Conservation (phyloP, 2,888 invertebrate genomes). For the Heliconius erato region DNA sequence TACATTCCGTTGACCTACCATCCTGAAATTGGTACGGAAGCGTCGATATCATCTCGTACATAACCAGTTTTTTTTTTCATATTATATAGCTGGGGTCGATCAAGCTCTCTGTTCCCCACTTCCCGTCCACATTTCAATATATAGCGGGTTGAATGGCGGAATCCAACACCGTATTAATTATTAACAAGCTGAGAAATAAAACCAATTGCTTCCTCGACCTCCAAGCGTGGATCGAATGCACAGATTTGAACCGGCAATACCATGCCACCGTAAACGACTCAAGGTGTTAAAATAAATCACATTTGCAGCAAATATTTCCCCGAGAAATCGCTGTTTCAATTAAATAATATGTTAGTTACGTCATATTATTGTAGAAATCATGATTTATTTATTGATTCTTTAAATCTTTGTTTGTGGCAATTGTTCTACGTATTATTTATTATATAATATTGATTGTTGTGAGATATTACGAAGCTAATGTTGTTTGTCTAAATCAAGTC, state of each 20-base stretch:
- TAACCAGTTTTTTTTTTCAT: too few relatives aligned
- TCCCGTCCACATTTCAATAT: too few relatives aligned
- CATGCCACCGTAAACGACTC: background rate
- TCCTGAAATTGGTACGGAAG: too few relatives aligned
- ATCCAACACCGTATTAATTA: too few relatives aligned
- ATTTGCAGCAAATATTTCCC: background rate
- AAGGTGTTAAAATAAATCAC: background rate
- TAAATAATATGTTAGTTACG: background rate
- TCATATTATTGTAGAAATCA: slow-evolving; percentile 31
- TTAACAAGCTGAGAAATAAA: too few relatives aligned
- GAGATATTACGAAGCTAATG: background rate
- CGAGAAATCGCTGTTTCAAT: background rate
- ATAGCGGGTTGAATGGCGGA: too few relatives aligned
- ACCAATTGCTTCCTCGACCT: too few relatives aligned
- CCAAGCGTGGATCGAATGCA: background rate
- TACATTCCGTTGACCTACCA: too few relatives aligned
- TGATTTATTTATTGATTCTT: slow-evolving; percentile 40
- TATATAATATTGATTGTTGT: background rate
- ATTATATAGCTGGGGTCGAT: too few relatives aligned
- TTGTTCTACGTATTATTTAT: slow-evolving; percentile 20
- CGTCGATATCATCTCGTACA: too few relatives aligned
- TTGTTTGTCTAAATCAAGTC: too few relatives aligned
- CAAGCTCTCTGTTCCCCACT: too few relatives aligned
- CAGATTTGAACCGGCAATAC: background rate
- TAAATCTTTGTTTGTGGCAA: slow-evolving; percentile 17